Evolutionary conservation across 1,140 invertebrate genomes (phyloP), one percentile per base, ranked within the genome.

Genomic region (Macrostomum lignano): DNA sequence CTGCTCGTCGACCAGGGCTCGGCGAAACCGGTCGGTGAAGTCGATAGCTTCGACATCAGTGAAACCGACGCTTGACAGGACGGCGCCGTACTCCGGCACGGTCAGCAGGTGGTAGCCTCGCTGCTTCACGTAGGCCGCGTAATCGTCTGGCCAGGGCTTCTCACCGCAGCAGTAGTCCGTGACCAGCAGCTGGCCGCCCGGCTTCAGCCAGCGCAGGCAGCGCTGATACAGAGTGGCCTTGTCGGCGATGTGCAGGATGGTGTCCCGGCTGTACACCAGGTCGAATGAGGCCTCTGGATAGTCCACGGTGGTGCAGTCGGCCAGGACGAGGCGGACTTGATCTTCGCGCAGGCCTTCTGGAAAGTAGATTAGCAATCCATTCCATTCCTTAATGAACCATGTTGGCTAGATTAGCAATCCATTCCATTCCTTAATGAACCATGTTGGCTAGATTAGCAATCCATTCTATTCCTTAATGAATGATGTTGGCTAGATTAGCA

Each of bases 161-260:
- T 62, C 55, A 33, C 65, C 65, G 31, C 58, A 58, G 38, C 63
- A 65, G 44, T 69, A 69, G 44, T 67, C 66, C 4, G 64, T 63
- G 31, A 69, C 62, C 9, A 69, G 46, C 3, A 69, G 36, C 32
- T 52, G 49, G 2, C 67, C 67, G 15, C 65, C 64, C 2, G 65
- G 65, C 42, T 62, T 65, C 33, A 66, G 42, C 49, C 60, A 61
- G n/a, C n/a, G n/a, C n/a, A n/a, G n/a, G n/a, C n/a, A n/a, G n/a
- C n/a, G n/a, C n/a, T n/a, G n/a, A n/a, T n/a, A 69, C 2, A 69
- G 48, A 7, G 46, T 37, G 13, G 59, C 45, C 40, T 66, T 67
- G 38, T 68, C 63, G 19, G 48, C 41, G 38, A 69, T 68, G 44
- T 69, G 67, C 14, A 69, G 55, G 38, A 69, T 64, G 4, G 65